These are phyloP conservation scores for Mobula hypostoma DNA, from an alignment of 2,113 vertebrate species.

Conservation along the genomic window DNA sequence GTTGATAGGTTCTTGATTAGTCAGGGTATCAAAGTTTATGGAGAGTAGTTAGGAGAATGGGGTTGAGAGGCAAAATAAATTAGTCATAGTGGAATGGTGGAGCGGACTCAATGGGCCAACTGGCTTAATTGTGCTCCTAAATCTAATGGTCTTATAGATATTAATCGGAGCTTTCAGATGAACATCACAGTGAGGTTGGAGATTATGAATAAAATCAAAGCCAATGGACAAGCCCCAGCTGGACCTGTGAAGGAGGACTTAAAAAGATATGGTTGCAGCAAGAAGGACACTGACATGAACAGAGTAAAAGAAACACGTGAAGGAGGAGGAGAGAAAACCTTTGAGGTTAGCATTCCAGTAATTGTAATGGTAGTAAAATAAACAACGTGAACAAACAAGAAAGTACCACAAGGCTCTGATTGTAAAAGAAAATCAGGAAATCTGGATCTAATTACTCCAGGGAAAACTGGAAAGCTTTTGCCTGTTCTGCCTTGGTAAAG, in stretches of 20 bases:
- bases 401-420: background rate
- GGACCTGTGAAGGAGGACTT: background rate
- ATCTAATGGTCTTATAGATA: too few relatives aligned
- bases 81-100: too few relatives aligned
- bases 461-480: too few relatives aligned
- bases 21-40: too few relatives aligned
- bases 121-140: too few relatives aligned
- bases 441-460: background rate
- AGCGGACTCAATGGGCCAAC: too few relatives aligned
- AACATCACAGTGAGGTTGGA: background rate
- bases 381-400: background rate
- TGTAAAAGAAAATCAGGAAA: background rate
- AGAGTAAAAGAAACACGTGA: background rate
- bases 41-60: background rate
- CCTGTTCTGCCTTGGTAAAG: too few relatives aligned
- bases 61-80: background rate
- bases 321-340: background rate
- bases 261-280: background rate
- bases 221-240: too few relatives aligned
- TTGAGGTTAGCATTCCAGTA: background rate
- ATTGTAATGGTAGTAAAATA: background rate
- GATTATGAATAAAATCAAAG: background rate
- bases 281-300: background rate
- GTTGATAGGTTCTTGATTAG: too few relatives aligned
- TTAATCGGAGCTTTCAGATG: background rate